Conservation (phyloP, 2,113 vertebrate species). For the Psammodynastes pulverulentus region DNA sequence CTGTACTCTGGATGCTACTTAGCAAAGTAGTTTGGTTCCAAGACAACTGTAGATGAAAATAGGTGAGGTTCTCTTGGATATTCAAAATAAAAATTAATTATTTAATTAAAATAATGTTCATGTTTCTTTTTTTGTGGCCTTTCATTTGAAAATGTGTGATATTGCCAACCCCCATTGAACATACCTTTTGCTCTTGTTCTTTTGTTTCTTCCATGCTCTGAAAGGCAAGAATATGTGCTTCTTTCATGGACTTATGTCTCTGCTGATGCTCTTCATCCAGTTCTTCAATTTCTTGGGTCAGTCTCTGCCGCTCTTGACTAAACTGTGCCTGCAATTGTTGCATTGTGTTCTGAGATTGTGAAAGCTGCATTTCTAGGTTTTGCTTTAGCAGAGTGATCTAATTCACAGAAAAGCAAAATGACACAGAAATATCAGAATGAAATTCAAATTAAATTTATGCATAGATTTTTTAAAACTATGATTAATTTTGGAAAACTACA, state of each 20-base stretch:
- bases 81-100: background rate
- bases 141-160: background rate
- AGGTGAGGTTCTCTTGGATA: background rate
- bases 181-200: conserved; percentile 87
- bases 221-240: conserved; percentile 86
- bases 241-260: conserved; percentile 86
- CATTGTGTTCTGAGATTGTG: conserved; percentile 94
- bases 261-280: conserved; percentile 91
- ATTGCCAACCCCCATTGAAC: conserved; percentile 14
- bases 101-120: background rate
- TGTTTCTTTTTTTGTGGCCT: background rate
- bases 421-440: conserved; percentile 11
- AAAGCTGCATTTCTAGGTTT: conserved; percentile 97
- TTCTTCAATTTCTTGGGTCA: conserved; percentile 92
- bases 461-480: background rate
- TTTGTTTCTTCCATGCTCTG: conserved; percentile 90
- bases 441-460: background rate
- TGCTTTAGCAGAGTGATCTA: conserved; percentile 97
- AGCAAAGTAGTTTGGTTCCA: background rate
- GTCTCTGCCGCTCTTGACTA: conserved; percentile 90
- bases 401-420: conserved; percentile 48
- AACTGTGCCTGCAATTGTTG: conserved; percentile 96
- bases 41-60: background rate
- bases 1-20: background rate
- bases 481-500: background rate